Evolutionary conservation across 2,888 invertebrate species (phyloP).

Genomic region (Chouioia cunea): DNA sequence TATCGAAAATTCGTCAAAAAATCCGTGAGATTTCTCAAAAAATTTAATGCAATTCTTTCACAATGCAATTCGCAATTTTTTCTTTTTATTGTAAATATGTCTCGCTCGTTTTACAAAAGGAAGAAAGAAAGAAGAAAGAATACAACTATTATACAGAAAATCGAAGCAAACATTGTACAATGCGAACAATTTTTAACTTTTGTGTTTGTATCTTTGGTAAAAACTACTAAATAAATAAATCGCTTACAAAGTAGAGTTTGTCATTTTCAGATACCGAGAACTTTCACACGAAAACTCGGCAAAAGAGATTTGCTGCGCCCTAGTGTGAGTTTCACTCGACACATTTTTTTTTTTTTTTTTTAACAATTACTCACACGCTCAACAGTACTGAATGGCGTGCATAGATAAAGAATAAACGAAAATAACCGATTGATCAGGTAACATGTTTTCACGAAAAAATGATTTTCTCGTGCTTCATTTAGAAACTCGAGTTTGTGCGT

Average conservation of each 20-base stretch:
- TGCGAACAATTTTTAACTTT: constrained; percentile 55
- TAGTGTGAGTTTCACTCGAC: constrained; percentile 38
- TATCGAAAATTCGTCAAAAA: constrained; percentile 35
- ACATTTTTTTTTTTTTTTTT: constrained; percentile 18
- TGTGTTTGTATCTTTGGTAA: constrained; percentile 64
- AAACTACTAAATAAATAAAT: constrained; percentile 67
- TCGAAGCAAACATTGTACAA: constrained; percentile 56
- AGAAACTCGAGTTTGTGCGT: constrained; percentile 16
- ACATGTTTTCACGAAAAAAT: constrained; percentile 21
- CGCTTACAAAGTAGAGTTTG: constrained; percentile 52
- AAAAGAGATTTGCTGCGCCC: constrained; percentile 24
- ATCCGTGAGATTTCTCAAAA: constrained; percentile 40
- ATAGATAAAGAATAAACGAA: constrained; percentile 10
- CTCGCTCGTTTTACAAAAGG: constrained; percentile 29
- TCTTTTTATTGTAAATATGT: constrained; percentile 29
- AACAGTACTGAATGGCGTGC: constrained; percentile 18
- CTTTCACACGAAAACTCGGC: constrained; percentile 31
- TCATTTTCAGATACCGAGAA: constrained; percentile 27
- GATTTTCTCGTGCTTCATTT: constrained; percentile 5
- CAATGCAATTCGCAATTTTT: constrained; percentile 32
- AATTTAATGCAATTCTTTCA: constrained; percentile 31
- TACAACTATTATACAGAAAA: constrained; percentile 54
- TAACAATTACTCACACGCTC: constrained; percentile 13
- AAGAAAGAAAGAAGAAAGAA: constrained; percentile 43
- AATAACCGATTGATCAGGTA: constrained; percentile 26